These are phyloP conservation scores for Ctenopoma multispine DNA, from an alignment of 2,797 vertebrate species.

Conservation along the genomic window DNA sequence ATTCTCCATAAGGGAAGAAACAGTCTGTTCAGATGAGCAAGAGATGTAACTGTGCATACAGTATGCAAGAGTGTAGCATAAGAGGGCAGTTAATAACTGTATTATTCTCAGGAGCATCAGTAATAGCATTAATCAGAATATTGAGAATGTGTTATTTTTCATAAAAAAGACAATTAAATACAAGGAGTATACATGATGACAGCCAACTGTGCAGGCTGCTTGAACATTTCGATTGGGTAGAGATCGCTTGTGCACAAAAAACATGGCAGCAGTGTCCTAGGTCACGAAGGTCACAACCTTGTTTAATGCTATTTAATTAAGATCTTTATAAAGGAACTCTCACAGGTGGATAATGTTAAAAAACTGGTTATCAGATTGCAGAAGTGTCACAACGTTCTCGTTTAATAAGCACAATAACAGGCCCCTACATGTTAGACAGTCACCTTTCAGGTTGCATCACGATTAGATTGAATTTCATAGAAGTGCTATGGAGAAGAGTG, in stretches of 20 bases:
- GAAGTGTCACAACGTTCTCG: background rate
- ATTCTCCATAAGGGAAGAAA: constrained; percentile 81
- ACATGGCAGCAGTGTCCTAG: constrained; percentile 60
- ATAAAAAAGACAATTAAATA: constrained; percentile 78
- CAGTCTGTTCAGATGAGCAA: constrained; percentile 79
- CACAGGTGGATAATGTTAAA: background rate
- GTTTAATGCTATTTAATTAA: background rate
- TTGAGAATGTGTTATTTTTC: constrained; percentile 74
- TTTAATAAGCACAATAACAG: background rate
- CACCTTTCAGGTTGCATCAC: background rate
- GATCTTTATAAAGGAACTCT: background rate
- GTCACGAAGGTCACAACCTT: constrained; percentile 34
- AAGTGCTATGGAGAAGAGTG: background rate
- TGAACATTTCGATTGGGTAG: constrained; percentile 55
- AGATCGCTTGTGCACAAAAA: constrained; percentile 52
- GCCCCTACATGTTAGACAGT: background rate
- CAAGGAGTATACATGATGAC: constrained; percentile 71
- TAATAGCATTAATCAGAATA: constrained; percentile 77
- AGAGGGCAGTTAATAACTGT: constrained; percentile 74
- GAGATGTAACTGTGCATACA: constrained; percentile 80
- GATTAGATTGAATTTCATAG: background rate
- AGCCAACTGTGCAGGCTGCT: constrained; percentile 47
- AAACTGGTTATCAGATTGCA: rapidly evolving
- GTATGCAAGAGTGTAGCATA: constrained; percentile 79
- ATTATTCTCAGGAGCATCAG: constrained; percentile 73